Evolutionary conservation across 2,797 vertebrate genomes (phyloP).

Genomic region (Echiichthys vipera): DNA sequence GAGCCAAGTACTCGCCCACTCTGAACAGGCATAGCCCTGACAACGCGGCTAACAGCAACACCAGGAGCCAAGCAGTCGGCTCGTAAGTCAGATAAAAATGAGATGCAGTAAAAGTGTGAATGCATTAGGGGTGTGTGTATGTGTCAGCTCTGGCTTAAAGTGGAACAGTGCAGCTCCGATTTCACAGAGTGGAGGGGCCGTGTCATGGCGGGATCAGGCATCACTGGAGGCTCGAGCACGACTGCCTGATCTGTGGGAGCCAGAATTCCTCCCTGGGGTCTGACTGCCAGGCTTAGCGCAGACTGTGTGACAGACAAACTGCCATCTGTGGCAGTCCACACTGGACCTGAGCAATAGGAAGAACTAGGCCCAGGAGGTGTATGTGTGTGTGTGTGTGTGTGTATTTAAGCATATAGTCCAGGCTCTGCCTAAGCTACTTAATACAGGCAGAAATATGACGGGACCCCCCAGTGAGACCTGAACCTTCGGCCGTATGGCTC

Average conservation of each 20-base stretch:
- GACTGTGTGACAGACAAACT: conserved; percentile 71
- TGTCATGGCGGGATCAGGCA: conserved; percentile 55
- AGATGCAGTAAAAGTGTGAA: not conserved
- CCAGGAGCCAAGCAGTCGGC: too few species aligned
- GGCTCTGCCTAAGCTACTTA: conserved; percentile 60
- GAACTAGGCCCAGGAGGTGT: conserved; percentile 36
- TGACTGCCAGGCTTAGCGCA: conserved; percentile 54
- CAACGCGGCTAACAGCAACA: too few species aligned
- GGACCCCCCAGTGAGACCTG: conserved; percentile 71
- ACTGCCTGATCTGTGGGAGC: conserved; percentile 48
- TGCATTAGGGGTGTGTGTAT: not conserved
- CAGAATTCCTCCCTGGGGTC: conserved; percentile 56
- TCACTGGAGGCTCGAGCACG: conserved; percentile 50
- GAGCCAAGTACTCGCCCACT: too few species aligned
- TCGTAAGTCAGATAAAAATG: not conserved
- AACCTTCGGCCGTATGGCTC: conserved; percentile 56
- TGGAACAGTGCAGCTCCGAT: conserved; percentile 52
- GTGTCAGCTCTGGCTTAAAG: conserved; percentile 24
- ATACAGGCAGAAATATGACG: conserved; percentile 59
- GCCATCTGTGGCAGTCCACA: conserved; percentile 50
- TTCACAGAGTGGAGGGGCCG: conserved; percentile 46
- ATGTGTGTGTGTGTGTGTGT: conserved; percentile 10
- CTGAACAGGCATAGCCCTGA: too few species aligned
- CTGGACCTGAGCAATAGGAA: conserved; percentile 24
- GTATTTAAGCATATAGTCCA: conserved; percentile 47